Evolutionary conservation across 1,140 invertebrate genomes (phyloP).

Genomic region (Chrysoperla carnea): DNA sequence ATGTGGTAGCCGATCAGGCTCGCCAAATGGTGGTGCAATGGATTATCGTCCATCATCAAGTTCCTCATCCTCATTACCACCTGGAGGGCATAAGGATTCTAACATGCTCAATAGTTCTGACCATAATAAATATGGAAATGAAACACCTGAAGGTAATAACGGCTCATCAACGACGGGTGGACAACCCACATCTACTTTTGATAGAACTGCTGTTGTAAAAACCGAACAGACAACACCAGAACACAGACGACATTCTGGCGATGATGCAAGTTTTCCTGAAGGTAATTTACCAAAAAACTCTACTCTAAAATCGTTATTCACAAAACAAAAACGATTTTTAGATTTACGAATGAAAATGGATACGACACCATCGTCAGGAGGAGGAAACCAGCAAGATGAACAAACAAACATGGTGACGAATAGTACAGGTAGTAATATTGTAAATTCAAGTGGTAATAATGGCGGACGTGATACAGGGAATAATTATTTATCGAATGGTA

Average conservation of each 20-base stretch:
- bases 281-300: slow-evolving; percentile 12
- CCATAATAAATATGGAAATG: too few relatives aligned
- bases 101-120: too few relatives aligned
- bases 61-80: slow-evolving; percentile 14
- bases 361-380: slow-evolving; percentile 19
- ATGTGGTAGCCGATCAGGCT: slow-evolving; percentile 29
- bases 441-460: slow-evolving; percentile 22
- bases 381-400: slow-evolving; percentile 20
- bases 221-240: slow-evolving; percentile 5
- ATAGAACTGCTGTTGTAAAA: slow-evolving; percentile 20
- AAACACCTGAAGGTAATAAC: background rate
- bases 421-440: background rate
- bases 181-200: slow-evolving; percentile 10
- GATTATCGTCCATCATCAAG: slow-evolving; percentile 16
- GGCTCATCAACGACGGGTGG: slow-evolving; percentile 16
- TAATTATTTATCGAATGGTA: slow-evolving; percentile 19
- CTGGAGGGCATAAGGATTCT: slow-evolving; percentile 8
- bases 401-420: slow-evolving; percentile 22
- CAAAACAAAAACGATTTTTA: slow-evolving; percentile 12
- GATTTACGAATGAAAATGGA: slow-evolving; percentile 46
- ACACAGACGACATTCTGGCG: slow-evolving; percentile 14
- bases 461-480: slow-evolving; percentile 21
- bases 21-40: slow-evolving; percentile 14
- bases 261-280: slow-evolving; percentile 26
- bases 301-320: too few relatives aligned